A percentile compares a stretch with the other conserved stretches of the same genome.
phyloP scores from a whole-genome alignment of 2,888 invertebrate species.

The Pseudococcus jackbeardsleyi region DNA sequence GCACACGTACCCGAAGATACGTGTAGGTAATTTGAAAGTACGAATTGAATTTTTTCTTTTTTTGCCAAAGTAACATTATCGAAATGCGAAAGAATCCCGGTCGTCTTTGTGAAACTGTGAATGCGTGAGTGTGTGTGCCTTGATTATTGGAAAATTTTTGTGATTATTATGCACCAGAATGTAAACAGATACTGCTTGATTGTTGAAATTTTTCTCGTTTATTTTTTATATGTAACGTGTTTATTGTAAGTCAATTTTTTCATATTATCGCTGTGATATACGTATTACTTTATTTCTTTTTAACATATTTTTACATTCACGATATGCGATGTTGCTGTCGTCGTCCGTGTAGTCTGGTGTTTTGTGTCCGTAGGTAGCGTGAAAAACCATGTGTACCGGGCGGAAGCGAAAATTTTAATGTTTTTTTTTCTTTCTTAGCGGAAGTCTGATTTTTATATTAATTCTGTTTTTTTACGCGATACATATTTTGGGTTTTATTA shows the following conservation, averaged over 20 bases:
- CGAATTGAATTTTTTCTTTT: background rate
- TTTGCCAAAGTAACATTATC: background rate
- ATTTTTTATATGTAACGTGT: slow-evolving; percentile 13
- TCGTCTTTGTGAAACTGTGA: background rate
- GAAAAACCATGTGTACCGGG: background rate
- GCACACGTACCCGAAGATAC: background rate
- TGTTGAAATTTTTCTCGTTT: slow-evolving; percentile 30
- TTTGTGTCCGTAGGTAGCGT: background rate
- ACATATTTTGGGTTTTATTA: slow-evolving; percentile 20
- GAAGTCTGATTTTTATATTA: slow-evolving; percentile 43
- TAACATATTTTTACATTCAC: slow-evolving; percentile 23
- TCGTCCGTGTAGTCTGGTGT: background rate
- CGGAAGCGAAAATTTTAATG: background rate
- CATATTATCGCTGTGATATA: slow-evolving; percentile 50
- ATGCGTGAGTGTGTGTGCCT: slow-evolving; percentile 15
- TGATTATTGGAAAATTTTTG: slow-evolving; percentile 31
- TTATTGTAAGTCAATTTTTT: slow-evolving; percentile 40
- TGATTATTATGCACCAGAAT: slow-evolving; percentile 46
- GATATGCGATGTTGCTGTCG: background rate
- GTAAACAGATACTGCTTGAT: slow-evolving; percentile 31
- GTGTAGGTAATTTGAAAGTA: background rate
- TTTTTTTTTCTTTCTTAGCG: background rate
- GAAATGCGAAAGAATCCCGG: background rate
- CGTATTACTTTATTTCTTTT: slow-evolving; percentile 30
- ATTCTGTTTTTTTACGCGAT: slow-evolving; percentile 19